phyloP scores from a whole-genome alignment of 2,797 vertebrate species.

The Alcedo atthis region DNA sequence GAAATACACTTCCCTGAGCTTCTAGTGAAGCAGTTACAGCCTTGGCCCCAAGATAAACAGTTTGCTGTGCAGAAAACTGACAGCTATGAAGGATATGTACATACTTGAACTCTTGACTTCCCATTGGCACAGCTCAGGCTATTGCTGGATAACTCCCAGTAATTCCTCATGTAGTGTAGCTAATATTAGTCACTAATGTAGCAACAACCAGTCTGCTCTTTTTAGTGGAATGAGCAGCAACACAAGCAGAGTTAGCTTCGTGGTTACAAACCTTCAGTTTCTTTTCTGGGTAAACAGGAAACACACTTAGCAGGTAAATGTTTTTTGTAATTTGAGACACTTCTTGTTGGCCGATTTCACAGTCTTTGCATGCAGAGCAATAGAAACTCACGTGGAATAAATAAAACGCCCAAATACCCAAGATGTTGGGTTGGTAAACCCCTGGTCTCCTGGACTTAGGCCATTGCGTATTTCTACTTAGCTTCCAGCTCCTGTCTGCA shows the following conservation, averaged over 20 bases:
- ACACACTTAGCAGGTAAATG: background rate
- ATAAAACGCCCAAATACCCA: background rate
- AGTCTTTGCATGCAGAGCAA: background rate
- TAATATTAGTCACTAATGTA: slow-evolving; percentile 17
- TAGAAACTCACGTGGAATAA: background rate
- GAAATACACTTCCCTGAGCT: background rate
- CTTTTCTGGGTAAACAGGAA: background rate
- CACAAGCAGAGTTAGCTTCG: background rate
- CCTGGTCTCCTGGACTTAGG: background rate
- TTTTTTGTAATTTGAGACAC: background rate
- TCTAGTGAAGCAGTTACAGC: background rate
- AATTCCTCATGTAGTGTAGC: slow-evolving; percentile 22
- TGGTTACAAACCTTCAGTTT: background rate
- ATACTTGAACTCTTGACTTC: slow-evolving; percentile 58
- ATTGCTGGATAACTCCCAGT: slow-evolving; percentile 46
- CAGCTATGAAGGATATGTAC: slow-evolving; percentile 28
- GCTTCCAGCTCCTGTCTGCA: background rate
- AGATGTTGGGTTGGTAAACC: background rate
- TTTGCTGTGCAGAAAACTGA: background rate
- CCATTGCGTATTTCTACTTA: background rate
- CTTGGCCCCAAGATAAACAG: background rate
- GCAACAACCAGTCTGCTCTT: background rate
- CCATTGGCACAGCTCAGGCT: slow-evolving; percentile 45
- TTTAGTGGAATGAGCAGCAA: background rate
- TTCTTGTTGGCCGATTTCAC: background rate